phyloP scores from a whole-genome alignment of 2,888 invertebrate genomes.

The Neoitamus cyanurus region DNA sequence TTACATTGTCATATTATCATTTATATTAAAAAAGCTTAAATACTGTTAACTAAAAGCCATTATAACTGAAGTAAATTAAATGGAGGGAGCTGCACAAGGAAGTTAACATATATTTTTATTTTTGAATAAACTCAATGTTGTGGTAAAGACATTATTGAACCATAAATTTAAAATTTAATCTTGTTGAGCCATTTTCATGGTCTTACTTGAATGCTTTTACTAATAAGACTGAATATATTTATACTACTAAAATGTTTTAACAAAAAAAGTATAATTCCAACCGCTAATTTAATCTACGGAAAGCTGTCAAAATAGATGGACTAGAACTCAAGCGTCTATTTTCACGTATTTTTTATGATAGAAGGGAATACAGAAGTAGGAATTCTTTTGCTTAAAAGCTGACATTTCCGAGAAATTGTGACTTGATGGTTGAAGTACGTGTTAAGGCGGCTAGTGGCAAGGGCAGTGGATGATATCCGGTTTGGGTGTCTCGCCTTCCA shows the following conservation, averaged over 20 bases:
- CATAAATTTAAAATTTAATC: neutral
- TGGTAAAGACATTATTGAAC: neutral
- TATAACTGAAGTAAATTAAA: neutral
- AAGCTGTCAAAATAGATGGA: neutral
- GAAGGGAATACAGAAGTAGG: neutral
- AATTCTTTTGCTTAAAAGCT: slow-evolving; percentile 59
- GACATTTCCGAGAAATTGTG: slow-evolving; percentile 66
- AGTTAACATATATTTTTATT: no score
- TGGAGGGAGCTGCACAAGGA: neutral
- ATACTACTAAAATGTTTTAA: neutral
- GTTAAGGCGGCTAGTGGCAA: slow-evolving; percentile 65
- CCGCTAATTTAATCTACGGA: neutral
- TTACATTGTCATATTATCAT: no score
- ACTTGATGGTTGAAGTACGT: slow-evolving; percentile 65
- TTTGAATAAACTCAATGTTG: neutral
- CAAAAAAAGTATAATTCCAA: neutral
- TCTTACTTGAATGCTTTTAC: neutral
- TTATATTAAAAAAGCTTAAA: no score
- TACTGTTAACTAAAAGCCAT: no score
- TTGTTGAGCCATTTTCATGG: neutral
- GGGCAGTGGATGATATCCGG: slow-evolving; percentile 60
- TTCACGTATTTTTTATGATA: neutral
- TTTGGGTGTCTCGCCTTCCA: slow-evolving; percentile 58
- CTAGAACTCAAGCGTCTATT: slow-evolving; percentile 20
- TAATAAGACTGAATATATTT: neutral